These are phyloP conservation scores for Agriopis marginaria DNA, from an alignment of 2,888 invertebrate genomes.

Conservation along the genomic window DNA sequence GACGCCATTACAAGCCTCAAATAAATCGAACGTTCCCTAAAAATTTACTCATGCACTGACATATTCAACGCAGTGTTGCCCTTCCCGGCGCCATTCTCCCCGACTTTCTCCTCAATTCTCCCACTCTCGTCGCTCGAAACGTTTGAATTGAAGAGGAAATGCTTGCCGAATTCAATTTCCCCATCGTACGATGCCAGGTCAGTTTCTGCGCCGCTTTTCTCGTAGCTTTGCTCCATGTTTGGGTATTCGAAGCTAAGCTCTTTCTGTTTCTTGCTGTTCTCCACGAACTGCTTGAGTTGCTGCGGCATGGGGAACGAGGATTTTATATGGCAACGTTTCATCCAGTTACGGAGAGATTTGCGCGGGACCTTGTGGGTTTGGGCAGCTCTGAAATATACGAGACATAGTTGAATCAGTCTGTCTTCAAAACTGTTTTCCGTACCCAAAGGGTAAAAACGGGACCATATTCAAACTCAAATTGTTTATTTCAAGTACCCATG, in stretches of 20 bases:
- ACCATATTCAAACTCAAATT: too few relatives aligned
- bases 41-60: conserved; percentile 68
- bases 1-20: too few relatives aligned
- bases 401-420: too few relatives aligned
- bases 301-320: conserved; percentile 87
- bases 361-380: conserved; percentile 87
- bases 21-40: background rate
- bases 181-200: conserved; percentile 57
- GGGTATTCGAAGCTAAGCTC: conserved; percentile 62
- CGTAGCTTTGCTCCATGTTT: conserved; percentile 52
- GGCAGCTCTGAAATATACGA: conserved; percentile 78
- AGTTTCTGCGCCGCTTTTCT: conserved; percentile 61
- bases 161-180: conserved; percentile 77
- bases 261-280: conserved; percentile 82
- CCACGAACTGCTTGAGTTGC: conserved; percentile 85
- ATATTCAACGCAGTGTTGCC: conserved; percentile 69
- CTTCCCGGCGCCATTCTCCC: conserved; percentile 51
- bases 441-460: too few relatives aligned
- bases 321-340: conserved; percentile 87
- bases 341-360: conserved; percentile 87
- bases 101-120: conserved; percentile 54
- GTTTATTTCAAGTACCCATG: too few relatives aligned
- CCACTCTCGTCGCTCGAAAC: conserved; percentile 70
- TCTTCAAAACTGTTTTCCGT: too few relatives aligned
- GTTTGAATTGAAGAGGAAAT: conserved; percentile 66